Evolutionary conservation across 2,797 vertebrate species (phyloP).

Genomic region (Eremophila alpestris): DNA sequence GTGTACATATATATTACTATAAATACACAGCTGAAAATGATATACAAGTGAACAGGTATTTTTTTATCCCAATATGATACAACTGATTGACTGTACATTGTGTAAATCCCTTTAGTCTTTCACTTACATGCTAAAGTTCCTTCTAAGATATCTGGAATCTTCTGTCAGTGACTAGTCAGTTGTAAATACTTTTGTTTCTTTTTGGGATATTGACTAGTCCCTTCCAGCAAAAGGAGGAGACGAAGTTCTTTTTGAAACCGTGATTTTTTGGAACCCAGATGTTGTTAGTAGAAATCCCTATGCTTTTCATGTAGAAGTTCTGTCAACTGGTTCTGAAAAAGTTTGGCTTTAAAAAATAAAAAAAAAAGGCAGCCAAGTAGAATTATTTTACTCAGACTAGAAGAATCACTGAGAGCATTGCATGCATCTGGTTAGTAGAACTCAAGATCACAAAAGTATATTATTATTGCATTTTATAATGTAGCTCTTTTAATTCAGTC

Average conservation of each 20-base stretch:
- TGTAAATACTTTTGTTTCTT: conserved; percentile 50
- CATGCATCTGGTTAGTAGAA: conserved; percentile 59
- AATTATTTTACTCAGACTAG: conserved; percentile 60
- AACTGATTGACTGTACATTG: conserved; percentile 55
- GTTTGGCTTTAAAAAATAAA: conserved; percentile 34
- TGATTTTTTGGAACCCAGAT: conserved; percentile 59
- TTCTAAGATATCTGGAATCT: conserved; percentile 23
- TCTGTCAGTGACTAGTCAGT: conserved; percentile 46
- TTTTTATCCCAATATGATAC: conserved; percentile 69
- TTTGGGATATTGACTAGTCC: conserved; percentile 22
- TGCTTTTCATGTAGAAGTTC: conserved; percentile 55
- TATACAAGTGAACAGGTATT: conserved; percentile 76
- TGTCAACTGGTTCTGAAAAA: conserved; percentile 70
- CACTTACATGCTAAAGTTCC: conserved; percentile 36
- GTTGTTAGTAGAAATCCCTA: conserved; percentile 39
- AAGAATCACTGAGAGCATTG: conserved; percentile 52
- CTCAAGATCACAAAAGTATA: conserved; percentile 59
- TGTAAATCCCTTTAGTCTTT: conserved; percentile 54
- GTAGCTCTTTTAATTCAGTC: conserved; percentile 49
- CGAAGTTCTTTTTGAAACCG: conserved; percentile 22
- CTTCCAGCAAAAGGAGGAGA: conserved; percentile 29
- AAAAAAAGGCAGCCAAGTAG: neutral
- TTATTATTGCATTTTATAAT: conserved; percentile 36
- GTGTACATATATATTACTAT: conserved; percentile 47
- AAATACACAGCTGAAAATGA: conserved; percentile 78